Base-by-base conservation (phyloP, 2,888 invertebrate species). In the Euphydryas editha region DNA sequence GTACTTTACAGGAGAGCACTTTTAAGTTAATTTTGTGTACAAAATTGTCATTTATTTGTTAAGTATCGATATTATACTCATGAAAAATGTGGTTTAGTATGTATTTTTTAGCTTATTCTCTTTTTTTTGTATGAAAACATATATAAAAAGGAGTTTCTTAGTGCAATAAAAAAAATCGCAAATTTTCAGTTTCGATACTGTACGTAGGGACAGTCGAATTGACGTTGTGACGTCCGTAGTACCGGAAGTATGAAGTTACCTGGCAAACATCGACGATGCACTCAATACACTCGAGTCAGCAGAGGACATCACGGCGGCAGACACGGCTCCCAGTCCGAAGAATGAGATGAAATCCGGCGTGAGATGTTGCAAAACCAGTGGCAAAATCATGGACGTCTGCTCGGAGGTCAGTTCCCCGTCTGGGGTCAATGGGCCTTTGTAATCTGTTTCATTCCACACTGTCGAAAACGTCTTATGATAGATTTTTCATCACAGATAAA, bases 291-390 rank as follows among this genome's bases (percentile, higher is more conserved):
- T 99, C 62, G 99, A 99, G 90, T 99, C 99, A 0, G 99, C 99
- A 0, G 99, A 99, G 44, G 99, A 99, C 99, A 99, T 99, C 73
- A 99, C 99, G 20, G 99, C 99, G 1, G 99, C 99, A 0, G 99
- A 99, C 8, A 99, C 99, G 8, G 99, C 99, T 0, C 99, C 99
- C 72, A 99, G 94, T 8, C 99, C 99, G 83, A 99, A 97, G 93
- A 99, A 99, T 3, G 99, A 98, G 30, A 99, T 98, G 86, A 97
- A 97, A 84, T 97, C 96, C 0, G 99, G 99, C 10, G 99, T 99
- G 62, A 99, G 94, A 85, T 99, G 98, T 88, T 99, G 99, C 79
- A 99, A 94, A 56, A 99, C 99, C 95, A 99, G 95, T 55, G 99
- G 99, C 75, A 99, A 94, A 77, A 99, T 98, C 96, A 99, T 97